Conservation (phyloP, 2,113 vertebrate genomes). For the Cricetomys ansorgei region DNA sequence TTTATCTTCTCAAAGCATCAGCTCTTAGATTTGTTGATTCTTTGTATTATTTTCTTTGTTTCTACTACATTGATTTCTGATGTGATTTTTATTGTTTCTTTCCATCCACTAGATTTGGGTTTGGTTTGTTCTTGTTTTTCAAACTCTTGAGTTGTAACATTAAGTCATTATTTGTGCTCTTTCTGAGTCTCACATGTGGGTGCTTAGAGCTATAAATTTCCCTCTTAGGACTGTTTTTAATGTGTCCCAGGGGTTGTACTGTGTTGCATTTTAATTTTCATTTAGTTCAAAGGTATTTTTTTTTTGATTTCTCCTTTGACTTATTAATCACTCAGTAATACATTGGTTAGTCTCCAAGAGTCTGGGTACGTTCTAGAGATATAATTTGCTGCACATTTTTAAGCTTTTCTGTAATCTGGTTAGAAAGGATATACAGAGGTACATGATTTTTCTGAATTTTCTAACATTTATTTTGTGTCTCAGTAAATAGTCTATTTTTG, state of each 20-base stretch:
- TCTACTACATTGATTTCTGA: not conserved
- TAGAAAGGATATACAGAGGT: not conserved
- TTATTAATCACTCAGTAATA: not conserved
- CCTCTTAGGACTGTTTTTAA: not conserved
- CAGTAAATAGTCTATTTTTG: not conserved
- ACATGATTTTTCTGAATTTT: not conserved
- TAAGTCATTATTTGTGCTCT: not conserved
- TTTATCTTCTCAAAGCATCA: not conserved
- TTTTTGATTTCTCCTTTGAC: not conserved
- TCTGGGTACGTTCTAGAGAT: not conserved
- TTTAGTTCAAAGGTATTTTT: not conserved
- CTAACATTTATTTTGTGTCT: not conserved
- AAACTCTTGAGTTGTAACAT: not conserved
- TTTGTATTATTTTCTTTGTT: not conserved
- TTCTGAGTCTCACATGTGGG: not conserved
- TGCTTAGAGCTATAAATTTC: not conserved
- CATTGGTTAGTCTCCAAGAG: not conserved
- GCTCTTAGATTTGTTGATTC: not conserved
- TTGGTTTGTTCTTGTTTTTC: not conserved
- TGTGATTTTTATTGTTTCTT: not conserved
- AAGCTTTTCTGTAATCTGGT: not conserved
- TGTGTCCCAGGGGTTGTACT: not conserved
- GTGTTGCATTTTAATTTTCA: not conserved
- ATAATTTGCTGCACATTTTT: not conserved
- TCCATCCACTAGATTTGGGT: not conserved